Percentiles rank a stretch among this genome's conserved stretches.
Evolutionary conservation across 1,140 invertebrate genomes (phyloP).

Genomic region (Temnothorax longispinosus): DNA sequence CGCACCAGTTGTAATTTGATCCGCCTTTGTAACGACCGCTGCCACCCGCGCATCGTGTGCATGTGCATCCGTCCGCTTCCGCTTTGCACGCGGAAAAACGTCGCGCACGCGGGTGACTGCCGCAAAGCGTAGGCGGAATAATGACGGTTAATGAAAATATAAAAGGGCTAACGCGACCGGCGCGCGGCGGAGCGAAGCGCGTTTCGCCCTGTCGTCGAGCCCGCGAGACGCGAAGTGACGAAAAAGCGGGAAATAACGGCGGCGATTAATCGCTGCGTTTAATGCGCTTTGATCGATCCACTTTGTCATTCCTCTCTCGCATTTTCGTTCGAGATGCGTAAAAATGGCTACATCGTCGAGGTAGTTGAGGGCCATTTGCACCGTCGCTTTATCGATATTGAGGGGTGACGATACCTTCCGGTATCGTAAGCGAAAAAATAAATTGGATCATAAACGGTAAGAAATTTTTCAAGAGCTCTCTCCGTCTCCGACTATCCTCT

Average conservation of each 20-base stretch:
- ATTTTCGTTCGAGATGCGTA: slow-evolving; percentile 14
- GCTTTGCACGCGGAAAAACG: slow-evolving; percentile 49
- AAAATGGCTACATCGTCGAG: slow-evolving; percentile 46
- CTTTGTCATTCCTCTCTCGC: slow-evolving; percentile 45
- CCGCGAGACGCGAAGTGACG: slow-evolving; percentile 28
- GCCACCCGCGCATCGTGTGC: not conserved
- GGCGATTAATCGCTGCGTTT: slow-evolving; percentile 53
- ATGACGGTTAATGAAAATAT: slow-evolving; percentile 62
- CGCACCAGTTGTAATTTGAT: slow-evolving; percentile 69
- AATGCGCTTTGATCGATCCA: slow-evolving; percentile 57
- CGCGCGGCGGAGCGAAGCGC: too few species aligned
- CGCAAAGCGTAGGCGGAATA: slow-evolving; percentile 50
- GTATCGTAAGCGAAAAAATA: not conserved
- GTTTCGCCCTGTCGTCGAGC: not conserved
- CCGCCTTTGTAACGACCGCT: slow-evolving; percentile 60
- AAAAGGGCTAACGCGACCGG: slow-evolving; percentile 25
- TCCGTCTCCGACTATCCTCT: not conserved
- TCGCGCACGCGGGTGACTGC: slow-evolving; percentile 27
- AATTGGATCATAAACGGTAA: slow-evolving; percentile 36
- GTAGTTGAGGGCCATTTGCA: slow-evolving; percentile 25
- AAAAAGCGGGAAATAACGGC: slow-evolving; percentile 55
- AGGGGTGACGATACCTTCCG: not conserved
- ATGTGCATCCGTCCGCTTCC: not conserved
- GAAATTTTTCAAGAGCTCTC: slow-evolving; percentile 7
- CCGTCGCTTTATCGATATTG: slow-evolving; percentile 25